Evolutionary conservation across 2,113 vertebrate species (phyloP).

Genomic region (Podarcis cretensis): DNA sequence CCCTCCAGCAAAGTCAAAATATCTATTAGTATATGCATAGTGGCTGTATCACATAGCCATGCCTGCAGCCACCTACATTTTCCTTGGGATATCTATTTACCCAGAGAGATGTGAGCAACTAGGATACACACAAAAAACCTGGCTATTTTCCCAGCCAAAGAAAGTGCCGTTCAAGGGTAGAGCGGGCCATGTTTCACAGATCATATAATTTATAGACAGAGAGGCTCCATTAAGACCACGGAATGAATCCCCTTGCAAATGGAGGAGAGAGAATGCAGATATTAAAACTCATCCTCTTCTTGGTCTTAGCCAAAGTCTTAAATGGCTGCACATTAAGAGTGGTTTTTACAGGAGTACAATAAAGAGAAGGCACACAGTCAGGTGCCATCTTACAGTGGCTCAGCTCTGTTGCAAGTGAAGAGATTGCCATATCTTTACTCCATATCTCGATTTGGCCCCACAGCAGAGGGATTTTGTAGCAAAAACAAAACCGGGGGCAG

Average conservation of each 20-base stretch:
- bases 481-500: background rate
- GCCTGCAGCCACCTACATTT: background rate
- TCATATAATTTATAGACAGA: slow-evolving; percentile 13
- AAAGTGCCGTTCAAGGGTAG: background rate
- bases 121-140: background rate
- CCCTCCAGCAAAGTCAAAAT: slow-evolving; percentile 4
- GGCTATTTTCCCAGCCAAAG: background rate
- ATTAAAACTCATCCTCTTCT: background rate
- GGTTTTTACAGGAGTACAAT: background rate
- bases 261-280: background rate
- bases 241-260: background rate
- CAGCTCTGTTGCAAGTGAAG: rapidly evolving
- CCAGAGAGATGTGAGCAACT: background rate
- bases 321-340: background rate
- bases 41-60: background rate
- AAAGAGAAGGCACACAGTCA: background rate
- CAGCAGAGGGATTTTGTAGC: rapidly evolving
- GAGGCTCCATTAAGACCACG: slow-evolving; percentile 9
- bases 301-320: background rate
- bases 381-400: background rate
- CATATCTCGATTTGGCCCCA: background rate
- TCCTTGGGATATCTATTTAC: background rate
- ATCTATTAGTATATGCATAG: background rate
- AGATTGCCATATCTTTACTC: background rate
- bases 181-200: background rate